Percentiles rank a stretch among this genome's conserved stretches.
These are phyloP conservation scores for Trematomus bernacchii DNA, from an alignment of 2,797 vertebrate genomes.

Conservation along the genomic window DNA sequence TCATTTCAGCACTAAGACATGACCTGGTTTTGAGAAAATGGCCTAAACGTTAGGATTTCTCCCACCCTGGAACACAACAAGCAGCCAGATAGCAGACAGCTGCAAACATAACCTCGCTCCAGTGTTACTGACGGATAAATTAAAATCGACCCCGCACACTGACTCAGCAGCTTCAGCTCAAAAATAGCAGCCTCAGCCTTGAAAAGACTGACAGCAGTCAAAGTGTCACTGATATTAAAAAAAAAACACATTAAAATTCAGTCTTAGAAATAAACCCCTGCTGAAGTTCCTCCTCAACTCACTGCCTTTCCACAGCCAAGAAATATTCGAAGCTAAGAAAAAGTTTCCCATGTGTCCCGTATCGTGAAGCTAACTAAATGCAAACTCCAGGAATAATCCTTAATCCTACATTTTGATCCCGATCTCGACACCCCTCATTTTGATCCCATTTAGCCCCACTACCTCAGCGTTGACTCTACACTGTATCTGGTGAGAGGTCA, in stretches of 20 bases:
- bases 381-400: constrained; percentile 62
- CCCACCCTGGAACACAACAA: not conserved
- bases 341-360: not conserved
- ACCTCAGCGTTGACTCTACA: not conserved
- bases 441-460: constrained; percentile 64
- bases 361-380: constrained; percentile 33
- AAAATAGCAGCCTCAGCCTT: constrained; percentile 43
- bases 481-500: constrained; percentile 48
- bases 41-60: not conserved
- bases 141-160: constrained; percentile 15
- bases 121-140: constrained; percentile 40
- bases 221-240: constrained; percentile 29
- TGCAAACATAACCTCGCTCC: constrained; percentile 29
- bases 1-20: not conserved
- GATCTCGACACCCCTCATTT: constrained; percentile 36
- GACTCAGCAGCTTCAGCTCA: constrained; percentile 54
- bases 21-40: not conserved
- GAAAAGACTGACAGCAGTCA: constrained; percentile 47
- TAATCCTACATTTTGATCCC: constrained; percentile 68
- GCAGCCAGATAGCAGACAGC: constrained; percentile 7
- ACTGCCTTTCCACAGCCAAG: constrained; percentile 2
- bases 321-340: constrained; percentile 10
- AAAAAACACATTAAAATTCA: constrained; percentile 18
- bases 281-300: constrained; percentile 30
- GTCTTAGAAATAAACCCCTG: not conserved